phyloP scores from a whole-genome alignment of 2,797 vertebrate genomes.

The Toxotes lorentzi region DNA sequence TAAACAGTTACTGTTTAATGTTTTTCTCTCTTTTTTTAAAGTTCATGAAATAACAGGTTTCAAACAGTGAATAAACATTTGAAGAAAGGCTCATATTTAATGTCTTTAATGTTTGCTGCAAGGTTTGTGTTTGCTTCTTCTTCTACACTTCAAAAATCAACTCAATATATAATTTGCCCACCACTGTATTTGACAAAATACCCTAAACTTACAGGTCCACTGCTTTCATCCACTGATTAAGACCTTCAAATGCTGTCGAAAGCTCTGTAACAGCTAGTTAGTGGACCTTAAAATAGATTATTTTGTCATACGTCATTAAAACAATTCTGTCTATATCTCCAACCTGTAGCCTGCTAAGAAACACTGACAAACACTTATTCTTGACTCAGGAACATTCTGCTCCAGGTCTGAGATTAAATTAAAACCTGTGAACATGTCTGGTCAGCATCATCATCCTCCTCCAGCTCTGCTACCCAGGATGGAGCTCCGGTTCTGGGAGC shows the following conservation, averaged over 20 bases:
- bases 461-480: constrained; percentile 67
- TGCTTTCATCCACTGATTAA: background rate
- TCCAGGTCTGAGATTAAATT: background rate
- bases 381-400: background rate
- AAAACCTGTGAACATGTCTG: constrained; percentile 28
- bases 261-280: background rate
- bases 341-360: background rate
- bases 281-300: background rate
- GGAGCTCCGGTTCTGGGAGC: constrained; percentile 42
- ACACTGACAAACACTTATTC: background rate
- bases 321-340: background rate
- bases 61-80: background rate
- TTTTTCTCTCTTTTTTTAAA: background rate
- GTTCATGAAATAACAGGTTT: background rate
- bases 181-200: background rate
- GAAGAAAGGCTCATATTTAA: background rate
- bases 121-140: background rate
- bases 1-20: too few species aligned
- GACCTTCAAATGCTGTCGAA: background rate
- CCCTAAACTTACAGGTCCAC: too few species aligned
- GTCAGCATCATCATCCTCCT: constrained; percentile 25
- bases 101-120: background rate
- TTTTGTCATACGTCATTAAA: background rate
- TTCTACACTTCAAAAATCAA: background rate
- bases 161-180: background rate